Conservation (phyloP, 2,797 vertebrate species). For the Poecilia wingei region DNA sequence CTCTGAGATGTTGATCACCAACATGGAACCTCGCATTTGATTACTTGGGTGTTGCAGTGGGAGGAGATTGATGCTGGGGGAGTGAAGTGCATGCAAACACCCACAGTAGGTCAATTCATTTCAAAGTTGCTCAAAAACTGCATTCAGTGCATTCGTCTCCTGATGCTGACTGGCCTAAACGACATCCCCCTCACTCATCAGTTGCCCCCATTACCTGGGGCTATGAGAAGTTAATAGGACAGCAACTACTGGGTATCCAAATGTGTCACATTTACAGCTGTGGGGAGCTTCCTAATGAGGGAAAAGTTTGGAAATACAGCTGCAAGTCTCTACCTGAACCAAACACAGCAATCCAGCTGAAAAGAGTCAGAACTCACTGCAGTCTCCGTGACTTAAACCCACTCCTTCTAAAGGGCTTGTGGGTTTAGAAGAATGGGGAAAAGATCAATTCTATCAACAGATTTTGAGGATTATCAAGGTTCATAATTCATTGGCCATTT, state of each 20-base stretch:
- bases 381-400: neutral
- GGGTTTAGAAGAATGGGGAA: neutral
- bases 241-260: neutral
- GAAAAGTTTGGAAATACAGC: neutral
- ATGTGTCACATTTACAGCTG: neutral
- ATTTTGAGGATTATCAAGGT: neutral
- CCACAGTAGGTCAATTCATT: neutral
- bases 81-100: neutral
- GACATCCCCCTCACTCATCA: conserved; percentile 4
- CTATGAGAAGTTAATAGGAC: conserved; percentile 12
- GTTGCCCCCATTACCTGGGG: neutral
- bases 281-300: conserved; percentile 1
- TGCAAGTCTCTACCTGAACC: conserved; percentile 3
- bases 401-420: neutral
- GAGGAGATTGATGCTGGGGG: neutral
- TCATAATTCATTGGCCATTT: neutral
- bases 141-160: neutral
- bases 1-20: neutral
- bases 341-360: neutral
- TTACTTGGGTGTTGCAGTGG: neutral
- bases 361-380: neutral
- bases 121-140: neutral
- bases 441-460: neutral
- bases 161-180: neutral
- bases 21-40: neutral